Percentiles rank a stretch among this genome's conserved stretches.
phyloP scores from a whole-genome alignment of 2,888 invertebrate species.

The Pherbina coryleti region DNA sequence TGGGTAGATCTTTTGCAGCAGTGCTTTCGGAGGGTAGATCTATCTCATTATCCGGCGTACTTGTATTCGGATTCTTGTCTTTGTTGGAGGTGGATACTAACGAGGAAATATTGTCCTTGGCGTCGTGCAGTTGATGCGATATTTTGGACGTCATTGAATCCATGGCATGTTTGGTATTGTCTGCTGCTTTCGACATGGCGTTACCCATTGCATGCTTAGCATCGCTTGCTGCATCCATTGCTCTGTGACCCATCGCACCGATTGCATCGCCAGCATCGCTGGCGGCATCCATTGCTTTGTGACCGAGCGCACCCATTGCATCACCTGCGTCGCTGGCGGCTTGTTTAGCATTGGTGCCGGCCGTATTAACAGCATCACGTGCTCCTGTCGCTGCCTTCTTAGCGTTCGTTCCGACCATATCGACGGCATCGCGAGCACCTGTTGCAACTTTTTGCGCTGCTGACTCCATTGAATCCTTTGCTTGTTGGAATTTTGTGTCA shows the following conservation, averaged over 20 bases:
- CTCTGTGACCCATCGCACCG: constrained; percentile 50
- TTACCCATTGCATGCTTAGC: constrained; percentile 54
- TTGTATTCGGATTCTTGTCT: constrained; percentile 42
- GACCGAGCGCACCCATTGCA: constrained; percentile 23
- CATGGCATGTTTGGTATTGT: constrained; percentile 47
- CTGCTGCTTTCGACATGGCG: constrained; percentile 55
- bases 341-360: constrained; percentile 34
- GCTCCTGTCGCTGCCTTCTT: constrained; percentile 43
- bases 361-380: constrained; percentile 38
- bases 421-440: constrained; percentile 50
- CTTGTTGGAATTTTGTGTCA: constrained; percentile 41
- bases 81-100: constrained; percentile 52
- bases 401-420: constrained; percentile 46
- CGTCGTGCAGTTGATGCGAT: constrained; percentile 57
- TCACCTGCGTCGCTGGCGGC: constrained; percentile 36
- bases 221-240: constrained; percentile 45
- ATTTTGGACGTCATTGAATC: constrained; percentile 53
- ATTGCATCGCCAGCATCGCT: constrained; percentile 33
- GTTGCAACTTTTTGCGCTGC: constrained; percentile 38
- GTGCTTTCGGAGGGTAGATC: constrained; percentile 19
- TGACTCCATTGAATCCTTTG: constrained; percentile 35
- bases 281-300: constrained; percentile 40
- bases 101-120: constrained; percentile 60
- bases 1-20: constrained; percentile 46
- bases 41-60: constrained; percentile 40